phyloP scores from a whole-genome alignment of 1,140 invertebrate genomes.

The Arion vulgaris region DNA sequence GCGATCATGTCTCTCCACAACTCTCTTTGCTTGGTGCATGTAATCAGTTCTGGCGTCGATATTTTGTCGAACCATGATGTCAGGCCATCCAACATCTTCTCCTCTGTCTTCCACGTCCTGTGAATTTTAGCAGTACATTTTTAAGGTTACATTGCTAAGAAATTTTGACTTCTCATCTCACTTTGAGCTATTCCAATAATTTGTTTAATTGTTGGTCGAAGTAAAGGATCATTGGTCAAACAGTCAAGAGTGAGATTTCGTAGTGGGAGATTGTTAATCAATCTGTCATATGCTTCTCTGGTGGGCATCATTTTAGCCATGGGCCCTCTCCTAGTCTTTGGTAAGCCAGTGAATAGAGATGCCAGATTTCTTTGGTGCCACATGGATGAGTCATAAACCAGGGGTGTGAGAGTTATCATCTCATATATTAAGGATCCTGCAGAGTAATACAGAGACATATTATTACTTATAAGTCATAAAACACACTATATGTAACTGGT shows the following conservation, averaged over 20 bases:
- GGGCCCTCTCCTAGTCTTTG: background rate
- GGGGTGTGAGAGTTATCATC: slow-evolving; percentile 3
- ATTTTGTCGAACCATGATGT: too few species aligned
- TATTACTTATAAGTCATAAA: too few species aligned
- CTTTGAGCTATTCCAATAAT: background rate
- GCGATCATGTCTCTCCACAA: too few species aligned
- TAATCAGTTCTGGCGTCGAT: too few species aligned
- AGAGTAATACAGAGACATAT: background rate
- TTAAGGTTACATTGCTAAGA: too few species aligned
- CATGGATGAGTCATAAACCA: slow-evolving; percentile 7
- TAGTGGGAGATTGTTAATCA: slow-evolving; percentile 39
- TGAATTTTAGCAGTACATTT: too few species aligned
- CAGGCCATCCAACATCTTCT: too few species aligned
- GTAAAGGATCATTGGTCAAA: slow-evolving; percentile 34
- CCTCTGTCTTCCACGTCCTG: too few species aligned
- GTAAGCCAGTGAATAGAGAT: background rate
- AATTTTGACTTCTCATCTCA: background rate
- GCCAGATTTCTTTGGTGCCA: background rate
- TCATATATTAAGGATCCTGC: background rate
- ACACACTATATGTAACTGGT: too few species aligned
- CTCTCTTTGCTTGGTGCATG: too few species aligned
- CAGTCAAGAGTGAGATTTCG: slow-evolving; percentile 43
- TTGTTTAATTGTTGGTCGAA: slow-evolving; percentile 44
- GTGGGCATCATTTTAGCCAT: background rate
- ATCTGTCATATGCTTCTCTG: slow-evolving; percentile 23